A percentile compares a stretch with the other conserved stretches of the same genome.
Evolutionary conservation across 2,113 vertebrate genomes (phyloP).

Genomic region (Centropus unirufus): DNA sequence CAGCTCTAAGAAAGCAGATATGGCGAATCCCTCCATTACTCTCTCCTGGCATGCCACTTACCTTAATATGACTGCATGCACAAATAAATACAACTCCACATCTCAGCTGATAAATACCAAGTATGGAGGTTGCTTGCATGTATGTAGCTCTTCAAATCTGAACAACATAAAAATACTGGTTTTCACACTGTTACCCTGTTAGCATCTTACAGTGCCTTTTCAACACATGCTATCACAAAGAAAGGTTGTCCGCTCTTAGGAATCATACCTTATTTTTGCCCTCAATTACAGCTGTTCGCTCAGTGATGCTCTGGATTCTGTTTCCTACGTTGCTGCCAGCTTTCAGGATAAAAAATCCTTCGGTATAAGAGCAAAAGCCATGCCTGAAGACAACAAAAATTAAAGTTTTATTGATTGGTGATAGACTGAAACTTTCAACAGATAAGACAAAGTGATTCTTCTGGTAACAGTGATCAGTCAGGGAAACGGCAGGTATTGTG

Average conservation of each 20-base stretch:
- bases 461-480: background rate
- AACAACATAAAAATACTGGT: background rate
- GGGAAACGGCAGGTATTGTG: background rate
- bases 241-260: background rate
- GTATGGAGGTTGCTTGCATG: background rate
- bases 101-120: background rate
- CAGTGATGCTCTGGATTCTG: slow-evolving; percentile 87
- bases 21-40: background rate
- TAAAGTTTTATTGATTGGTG: background rate
- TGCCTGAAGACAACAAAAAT: slow-evolving; percentile 62
- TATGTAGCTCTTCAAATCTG: background rate
- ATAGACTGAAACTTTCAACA: background rate
- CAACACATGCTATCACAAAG: background rate
- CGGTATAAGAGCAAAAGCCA: slow-evolving; percentile 67
- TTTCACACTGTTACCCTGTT: background rate
- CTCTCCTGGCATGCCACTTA: background rate
- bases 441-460: background rate
- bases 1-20: background rate
- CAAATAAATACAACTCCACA: background rate
- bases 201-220: background rate
- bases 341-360: slow-evolving; percentile 67
- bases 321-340: slow-evolving; percentile 80
- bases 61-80: background rate
- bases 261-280: slow-evolving; percentile 91
- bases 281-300: slow-evolving; percentile 84